Evolutionary conservation across 30 jellyfish, hydroid and myxozoan genomes (phyloP).

Genomic region (Rhopilema esculentum): DNA sequence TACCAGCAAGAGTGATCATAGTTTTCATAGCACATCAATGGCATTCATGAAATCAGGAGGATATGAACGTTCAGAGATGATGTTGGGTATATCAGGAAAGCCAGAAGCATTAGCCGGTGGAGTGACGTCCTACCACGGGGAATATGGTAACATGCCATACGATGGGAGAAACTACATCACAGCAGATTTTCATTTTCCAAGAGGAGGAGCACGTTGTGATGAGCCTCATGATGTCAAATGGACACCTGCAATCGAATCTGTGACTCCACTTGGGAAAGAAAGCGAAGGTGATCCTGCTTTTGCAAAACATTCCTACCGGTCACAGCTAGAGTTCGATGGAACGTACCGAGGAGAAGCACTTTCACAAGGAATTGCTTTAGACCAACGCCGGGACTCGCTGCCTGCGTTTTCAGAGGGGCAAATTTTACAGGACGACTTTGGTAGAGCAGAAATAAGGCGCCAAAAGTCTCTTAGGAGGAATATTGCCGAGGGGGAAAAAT

Average conservation of each 20-base stretch:
- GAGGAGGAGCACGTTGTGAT: not conserved
- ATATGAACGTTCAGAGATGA: constrained; percentile 15
- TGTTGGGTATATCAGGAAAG: constrained; percentile 17
- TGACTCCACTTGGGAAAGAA: not conserved
- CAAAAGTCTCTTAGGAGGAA: constrained; percentile 16
- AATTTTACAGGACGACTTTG: not conserved
- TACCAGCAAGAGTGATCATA: not conserved
- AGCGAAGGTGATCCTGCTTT: not conserved
- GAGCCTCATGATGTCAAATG: not conserved
- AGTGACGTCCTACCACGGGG: constrained; percentile 11
- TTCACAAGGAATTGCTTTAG: not conserved
- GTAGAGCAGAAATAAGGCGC: constrained; percentile 15
- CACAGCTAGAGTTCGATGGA: constrained; percentile 22
- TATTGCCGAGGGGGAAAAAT: constrained; percentile 14
- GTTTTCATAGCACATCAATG: constrained; percentile 26
- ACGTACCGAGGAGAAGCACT: constrained; percentile 39
- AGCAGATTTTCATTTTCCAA: constrained; percentile 8
- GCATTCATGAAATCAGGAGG: constrained; percentile 6
- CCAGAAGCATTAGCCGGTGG: constrained; percentile 17
- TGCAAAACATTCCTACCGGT: not conserved
- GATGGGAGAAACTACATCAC: not conserved
- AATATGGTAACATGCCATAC: not conserved
- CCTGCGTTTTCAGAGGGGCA: constrained; percentile 1
- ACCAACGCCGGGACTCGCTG: constrained; percentile 13
- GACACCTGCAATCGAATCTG: not conserved